phyloP scores from a whole-genome alignment of 2,113 vertebrate genomes.

The Nerophis ophidion region DNA sequence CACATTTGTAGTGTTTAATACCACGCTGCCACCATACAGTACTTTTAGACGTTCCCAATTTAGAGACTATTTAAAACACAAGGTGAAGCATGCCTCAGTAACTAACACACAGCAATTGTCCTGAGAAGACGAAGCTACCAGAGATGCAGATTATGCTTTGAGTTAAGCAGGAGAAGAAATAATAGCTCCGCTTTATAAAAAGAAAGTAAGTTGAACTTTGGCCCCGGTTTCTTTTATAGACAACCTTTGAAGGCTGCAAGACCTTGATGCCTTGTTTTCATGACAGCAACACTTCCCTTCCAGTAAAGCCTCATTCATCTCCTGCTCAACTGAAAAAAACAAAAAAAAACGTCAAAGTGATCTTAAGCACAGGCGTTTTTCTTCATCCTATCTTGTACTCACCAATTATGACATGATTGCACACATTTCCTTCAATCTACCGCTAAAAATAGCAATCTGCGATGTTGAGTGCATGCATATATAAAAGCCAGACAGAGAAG shows the following conservation, averaged over 20 bases:
- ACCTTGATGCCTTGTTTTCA: conserved; percentile 46
- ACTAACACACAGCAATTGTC: conserved; percentile 9
- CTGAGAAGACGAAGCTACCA: conserved; percentile 29
- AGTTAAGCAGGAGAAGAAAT: conserved; percentile 45
- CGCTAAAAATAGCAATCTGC: conserved; percentile 23
- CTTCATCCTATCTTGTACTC: conserved; percentile 5
- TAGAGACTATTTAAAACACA: conserved; percentile 18
- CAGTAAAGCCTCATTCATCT: conserved; percentile 1
- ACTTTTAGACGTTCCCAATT: no score
- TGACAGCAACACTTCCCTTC: no score
- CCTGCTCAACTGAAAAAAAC: conserved; percentile 26
- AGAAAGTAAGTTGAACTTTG: conserved; percentile 46
- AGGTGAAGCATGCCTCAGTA: conserved; percentile 17
- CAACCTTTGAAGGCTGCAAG: conserved; percentile 44
- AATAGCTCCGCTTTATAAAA: conserved; percentile 38
- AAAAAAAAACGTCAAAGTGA: conserved; percentile 12
- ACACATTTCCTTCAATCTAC: conserved; percentile 9
- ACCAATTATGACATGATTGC: conserved; percentile 11
- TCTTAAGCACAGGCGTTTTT: background rate
- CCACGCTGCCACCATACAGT: no score
- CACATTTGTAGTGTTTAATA: no score
- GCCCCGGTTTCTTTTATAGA: conserved; percentile 47
- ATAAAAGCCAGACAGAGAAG: background rate
- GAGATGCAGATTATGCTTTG: conserved; percentile 20
- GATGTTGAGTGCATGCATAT: background rate